A percentile compares a stretch with the other conserved stretches of the same genome.
These are phyloP conservation scores for Eristalis arbustorum DNA, from an alignment of 2,888 invertebrate species.

Conservation along the genomic window DNA sequence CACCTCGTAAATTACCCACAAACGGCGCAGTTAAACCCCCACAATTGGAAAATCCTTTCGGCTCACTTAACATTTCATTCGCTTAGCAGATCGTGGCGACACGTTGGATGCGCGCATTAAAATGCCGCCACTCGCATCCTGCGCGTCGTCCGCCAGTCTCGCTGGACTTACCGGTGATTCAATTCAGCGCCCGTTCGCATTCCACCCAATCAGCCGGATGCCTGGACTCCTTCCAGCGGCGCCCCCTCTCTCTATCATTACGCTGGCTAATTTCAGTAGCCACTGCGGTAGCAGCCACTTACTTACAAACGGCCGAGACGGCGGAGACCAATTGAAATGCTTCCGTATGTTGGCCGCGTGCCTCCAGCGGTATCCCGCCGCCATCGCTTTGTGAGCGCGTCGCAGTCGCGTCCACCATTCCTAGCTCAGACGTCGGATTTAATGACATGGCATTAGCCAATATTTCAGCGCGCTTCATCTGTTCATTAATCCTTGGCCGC, in stretches of 20 bases:
- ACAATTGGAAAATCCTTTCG: neutral
- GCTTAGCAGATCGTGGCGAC: neutral
- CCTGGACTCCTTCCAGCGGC: constrained; percentile 27
- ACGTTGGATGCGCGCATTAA: neutral
- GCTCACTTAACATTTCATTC: neutral
- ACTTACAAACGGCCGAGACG: neutral
- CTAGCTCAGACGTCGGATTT: constrained; percentile 56
- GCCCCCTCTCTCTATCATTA: constrained; percentile 41
- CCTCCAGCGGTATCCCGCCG: constrained; percentile 20
- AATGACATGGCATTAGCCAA: constrained; percentile 71
- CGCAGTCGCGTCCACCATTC: constrained; percentile 19
- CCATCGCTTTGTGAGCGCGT: neutral
- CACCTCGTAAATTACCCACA: neutral
- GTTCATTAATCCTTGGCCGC: constrained; percentile 66
- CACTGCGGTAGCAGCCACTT: constrained; percentile 1
- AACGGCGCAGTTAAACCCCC: neutral
- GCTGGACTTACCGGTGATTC: constrained; percentile 32
- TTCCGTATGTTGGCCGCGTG: neutral
- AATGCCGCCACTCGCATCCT: neutral
- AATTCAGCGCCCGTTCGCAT: constrained; percentile 31
- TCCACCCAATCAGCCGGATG: constrained; percentile 57
- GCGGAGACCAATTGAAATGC: constrained; percentile 14
- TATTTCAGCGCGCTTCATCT: constrained; percentile 70
- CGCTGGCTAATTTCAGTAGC: constrained; percentile 62
- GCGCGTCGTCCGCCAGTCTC: neutral